These are phyloP conservation scores for Gouania willdenowi DNA, from an alignment of 2,797 vertebrate species.

Conservation along the genomic window DNA sequence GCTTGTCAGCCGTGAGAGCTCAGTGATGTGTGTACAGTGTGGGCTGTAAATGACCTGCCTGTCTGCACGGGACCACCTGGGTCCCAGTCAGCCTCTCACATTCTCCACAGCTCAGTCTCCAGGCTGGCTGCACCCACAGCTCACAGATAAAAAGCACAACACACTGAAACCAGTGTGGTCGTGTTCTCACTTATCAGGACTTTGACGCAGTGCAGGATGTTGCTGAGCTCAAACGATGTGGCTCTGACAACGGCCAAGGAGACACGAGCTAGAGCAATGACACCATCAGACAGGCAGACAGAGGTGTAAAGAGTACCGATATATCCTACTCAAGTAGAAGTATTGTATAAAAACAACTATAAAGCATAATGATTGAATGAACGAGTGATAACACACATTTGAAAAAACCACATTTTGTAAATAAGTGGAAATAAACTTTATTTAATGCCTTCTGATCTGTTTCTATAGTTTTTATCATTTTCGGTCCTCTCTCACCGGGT, in stretches of 20 bases:
- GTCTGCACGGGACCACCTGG: conserved; percentile 67
- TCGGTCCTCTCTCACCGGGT: no score
- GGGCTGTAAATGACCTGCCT: conserved; percentile 66
- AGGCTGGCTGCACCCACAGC: conserved; percentile 45
- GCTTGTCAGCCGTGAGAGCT: conserved; percentile 57
- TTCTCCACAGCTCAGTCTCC: conserved; percentile 50
- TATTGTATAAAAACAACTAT: no score
- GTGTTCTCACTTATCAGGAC: conserved; percentile 61
- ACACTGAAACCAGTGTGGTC: conserved; percentile 58
- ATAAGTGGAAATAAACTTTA: no score
- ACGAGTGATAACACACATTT: no score
- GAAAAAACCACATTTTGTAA: no score
- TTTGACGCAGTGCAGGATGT: conserved; percentile 54
- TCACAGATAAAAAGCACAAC: conserved; percentile 55
- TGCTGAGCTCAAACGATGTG: conserved; percentile 55
- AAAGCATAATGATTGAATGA: no score
- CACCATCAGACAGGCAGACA: no score
- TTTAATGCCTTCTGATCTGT: no score
- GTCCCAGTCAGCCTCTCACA: conserved; percentile 49
- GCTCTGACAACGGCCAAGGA: conserved; percentile 56
- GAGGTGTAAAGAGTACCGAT: no score
- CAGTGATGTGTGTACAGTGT: conserved; percentile 56
- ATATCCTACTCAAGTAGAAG: no score
- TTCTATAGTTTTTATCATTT: no score
- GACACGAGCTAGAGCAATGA: conserved; percentile 52